These are phyloP conservation scores for Vireo griseus DNA, from an alignment of 2,797 vertebrate genomes.

Conservation along the genomic window DNA sequence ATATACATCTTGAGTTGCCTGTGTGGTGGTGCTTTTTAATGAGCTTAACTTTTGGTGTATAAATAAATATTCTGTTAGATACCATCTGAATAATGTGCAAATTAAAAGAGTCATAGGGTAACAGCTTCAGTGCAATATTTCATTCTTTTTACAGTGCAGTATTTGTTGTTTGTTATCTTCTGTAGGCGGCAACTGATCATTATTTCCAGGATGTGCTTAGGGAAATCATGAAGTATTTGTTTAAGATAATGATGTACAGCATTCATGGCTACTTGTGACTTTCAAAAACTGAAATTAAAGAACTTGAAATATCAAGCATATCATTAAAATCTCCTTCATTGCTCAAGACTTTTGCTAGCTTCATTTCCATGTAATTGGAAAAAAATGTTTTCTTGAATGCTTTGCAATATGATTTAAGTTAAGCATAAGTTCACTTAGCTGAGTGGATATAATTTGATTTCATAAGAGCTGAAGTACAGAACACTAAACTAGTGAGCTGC, in stretches of 20 bases:
- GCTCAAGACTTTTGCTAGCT: conserved; percentile 18
- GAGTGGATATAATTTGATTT: conserved; percentile 40
- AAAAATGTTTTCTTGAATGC: conserved; percentile 38
- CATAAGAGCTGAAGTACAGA: neutral
- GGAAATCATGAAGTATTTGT: conserved; percentile 57
- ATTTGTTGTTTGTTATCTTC: conserved; percentile 57
- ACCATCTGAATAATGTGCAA: conserved; percentile 25
- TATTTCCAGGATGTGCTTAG: conserved; percentile 49
- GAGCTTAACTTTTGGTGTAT: conserved; percentile 27
- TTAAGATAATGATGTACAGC: conserved; percentile 57
- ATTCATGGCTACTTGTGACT: conserved; percentile 31
- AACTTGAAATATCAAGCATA: conserved; percentile 43
- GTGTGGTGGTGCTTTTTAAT: conserved; percentile 15
- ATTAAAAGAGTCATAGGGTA: conserved; percentile 13
- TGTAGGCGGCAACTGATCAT: conserved; percentile 46
- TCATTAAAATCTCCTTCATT: conserved; percentile 31
- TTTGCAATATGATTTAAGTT: conserved; percentile 39
- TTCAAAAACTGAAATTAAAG: conserved; percentile 45
- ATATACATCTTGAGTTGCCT: neutral
- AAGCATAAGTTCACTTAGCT: conserved; percentile 41
- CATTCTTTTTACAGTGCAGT: conserved; percentile 15
- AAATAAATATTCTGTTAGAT: conserved; percentile 42
- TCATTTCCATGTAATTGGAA: conserved; percentile 55
- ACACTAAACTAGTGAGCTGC: neutral
- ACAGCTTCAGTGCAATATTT: neutral